Evolutionary conservation across 2,888 invertebrate species (phyloP).

Genomic region (Drosophila bunnanda): DNA sequence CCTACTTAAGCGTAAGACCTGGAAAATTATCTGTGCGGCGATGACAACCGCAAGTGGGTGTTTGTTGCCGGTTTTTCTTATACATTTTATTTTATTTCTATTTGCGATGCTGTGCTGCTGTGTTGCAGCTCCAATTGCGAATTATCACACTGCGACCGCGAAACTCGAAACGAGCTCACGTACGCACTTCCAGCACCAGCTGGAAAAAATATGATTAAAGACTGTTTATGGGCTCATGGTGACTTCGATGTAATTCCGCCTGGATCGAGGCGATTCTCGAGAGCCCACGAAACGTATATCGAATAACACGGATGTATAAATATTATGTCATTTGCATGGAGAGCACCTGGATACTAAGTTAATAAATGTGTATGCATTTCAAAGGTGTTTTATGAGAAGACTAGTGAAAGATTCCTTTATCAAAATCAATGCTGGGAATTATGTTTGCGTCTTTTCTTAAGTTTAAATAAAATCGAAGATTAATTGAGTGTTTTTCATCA

Average conservation of each 20-base stretch:
- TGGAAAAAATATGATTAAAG: slow-evolving; percentile 22
- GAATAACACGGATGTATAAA: slow-evolving; percentile 34
- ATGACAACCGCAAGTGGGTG: slow-evolving; percentile 78
- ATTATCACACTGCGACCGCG: slow-evolving; percentile 64
- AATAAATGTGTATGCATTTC: background rate
- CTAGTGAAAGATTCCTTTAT: no score
- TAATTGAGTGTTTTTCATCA: no score
- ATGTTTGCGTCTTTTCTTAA: no score
- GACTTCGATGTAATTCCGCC: slow-evolving; percentile 19
- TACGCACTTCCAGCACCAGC: slow-evolving; percentile 50
- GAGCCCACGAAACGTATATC: slow-evolving; percentile 11
- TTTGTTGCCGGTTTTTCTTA: slow-evolving; percentile 33
- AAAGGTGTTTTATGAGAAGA: no score
- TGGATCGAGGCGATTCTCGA: slow-evolving; percentile 9
- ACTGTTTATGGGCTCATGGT: slow-evolving; percentile 19
- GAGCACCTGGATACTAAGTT: background rate
- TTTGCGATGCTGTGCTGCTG: slow-evolving; percentile 14
- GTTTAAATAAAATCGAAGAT: no score
- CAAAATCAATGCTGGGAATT: no score
- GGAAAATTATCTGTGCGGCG: slow-evolving; percentile 55
- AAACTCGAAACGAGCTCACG: slow-evolving; percentile 60
- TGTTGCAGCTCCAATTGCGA: slow-evolving; percentile 75
- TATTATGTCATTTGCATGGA: slow-evolving; percentile 23
- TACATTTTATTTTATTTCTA: slow-evolving; percentile 5
- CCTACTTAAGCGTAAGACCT: slow-evolving; percentile 69